Conservation (phyloP, 2,888 invertebrate genomes). For the Ypsolopha sequella region DNA sequence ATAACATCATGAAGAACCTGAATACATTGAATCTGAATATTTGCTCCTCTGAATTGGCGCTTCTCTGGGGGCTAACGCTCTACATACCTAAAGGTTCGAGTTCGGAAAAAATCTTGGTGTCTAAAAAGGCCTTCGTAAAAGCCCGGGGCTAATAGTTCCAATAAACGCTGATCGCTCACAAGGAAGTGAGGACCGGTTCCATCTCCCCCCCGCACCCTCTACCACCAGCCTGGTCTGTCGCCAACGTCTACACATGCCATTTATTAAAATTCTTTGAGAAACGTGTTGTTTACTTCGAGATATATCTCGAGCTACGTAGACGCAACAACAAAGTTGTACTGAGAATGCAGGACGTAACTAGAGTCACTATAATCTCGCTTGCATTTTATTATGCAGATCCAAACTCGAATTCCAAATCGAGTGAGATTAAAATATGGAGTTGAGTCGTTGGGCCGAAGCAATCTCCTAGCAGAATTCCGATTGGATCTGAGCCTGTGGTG, state of each 20-base stretch:
- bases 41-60: too few species aligned
- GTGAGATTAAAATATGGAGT: background rate
- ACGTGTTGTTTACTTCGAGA: constrained; percentile 2
- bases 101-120: background rate
- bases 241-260: constrained; percentile 41
- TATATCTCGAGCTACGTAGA: background rate
- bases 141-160: constrained; percentile 37
- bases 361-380: too few species aligned
- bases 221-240: constrained; percentile 20
- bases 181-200: constrained; percentile 54
- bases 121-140: constrained; percentile 8
- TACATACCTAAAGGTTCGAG: too few species aligned
- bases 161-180: constrained; percentile 40
- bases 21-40: too few species aligned
- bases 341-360: too few species aligned
- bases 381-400: too few species aligned
- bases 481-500: background rate
- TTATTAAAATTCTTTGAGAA: constrained; percentile 44
- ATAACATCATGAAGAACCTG: too few species aligned
- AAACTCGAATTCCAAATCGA: background rate
- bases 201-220: constrained; percentile 21
- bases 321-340: too few species aligned
- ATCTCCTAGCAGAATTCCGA: background rate
- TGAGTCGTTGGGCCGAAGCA: background rate
- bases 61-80: too few species aligned